phyloP scores from a whole-genome alignment of 2,888 invertebrate species.

The Cheiracanthium punctorium region DNA sequence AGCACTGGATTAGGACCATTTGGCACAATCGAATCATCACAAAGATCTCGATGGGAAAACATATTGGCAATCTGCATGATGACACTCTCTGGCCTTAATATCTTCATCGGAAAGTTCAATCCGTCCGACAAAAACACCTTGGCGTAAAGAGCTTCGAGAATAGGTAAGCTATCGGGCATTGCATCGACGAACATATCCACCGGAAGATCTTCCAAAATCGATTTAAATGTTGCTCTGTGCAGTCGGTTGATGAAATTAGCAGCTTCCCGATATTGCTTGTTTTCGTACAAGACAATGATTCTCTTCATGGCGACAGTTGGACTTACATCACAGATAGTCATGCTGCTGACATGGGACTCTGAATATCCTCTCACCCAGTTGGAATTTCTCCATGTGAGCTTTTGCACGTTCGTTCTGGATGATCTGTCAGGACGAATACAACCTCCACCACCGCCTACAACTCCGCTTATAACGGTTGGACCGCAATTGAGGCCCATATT shows the following conservation, averaged over 20 bases:
- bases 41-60: slow-evolving; percentile 78
- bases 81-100: slow-evolving; percentile 83
- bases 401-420: slow-evolving; percentile 72
- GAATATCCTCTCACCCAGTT: slow-evolving; percentile 73
- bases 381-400: slow-evolving; percentile 73
- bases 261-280: slow-evolving; percentile 91
- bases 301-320: slow-evolving; percentile 79
- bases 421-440: slow-evolving; percentile 67
- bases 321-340: slow-evolving; percentile 77
- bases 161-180: slow-evolving; percentile 89
- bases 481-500: slow-evolving; percentile 40
- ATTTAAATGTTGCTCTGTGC: slow-evolving; percentile 86
- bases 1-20: slow-evolving; percentile 58
- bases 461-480: slow-evolving; percentile 41
- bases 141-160: slow-evolving; percentile 87
- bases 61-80: slow-evolving; percentile 90
- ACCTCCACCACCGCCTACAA: slow-evolving; percentile 53
- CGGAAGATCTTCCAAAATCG: slow-evolving; percentile 83
- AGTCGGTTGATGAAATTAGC: slow-evolving; percentile 88
- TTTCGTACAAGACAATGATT: slow-evolving; percentile 88
- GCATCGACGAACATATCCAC: slow-evolving; percentile 92
- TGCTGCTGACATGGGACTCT: slow-evolving; percentile 70
- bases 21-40: slow-evolving; percentile 12
- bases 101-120: slow-evolving; percentile 76
- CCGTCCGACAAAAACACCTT: slow-evolving; percentile 78